phyloP scores from a whole-genome alignment of 1,140 invertebrate genomes.

The Amphibalanus amphitrite region DNA sequence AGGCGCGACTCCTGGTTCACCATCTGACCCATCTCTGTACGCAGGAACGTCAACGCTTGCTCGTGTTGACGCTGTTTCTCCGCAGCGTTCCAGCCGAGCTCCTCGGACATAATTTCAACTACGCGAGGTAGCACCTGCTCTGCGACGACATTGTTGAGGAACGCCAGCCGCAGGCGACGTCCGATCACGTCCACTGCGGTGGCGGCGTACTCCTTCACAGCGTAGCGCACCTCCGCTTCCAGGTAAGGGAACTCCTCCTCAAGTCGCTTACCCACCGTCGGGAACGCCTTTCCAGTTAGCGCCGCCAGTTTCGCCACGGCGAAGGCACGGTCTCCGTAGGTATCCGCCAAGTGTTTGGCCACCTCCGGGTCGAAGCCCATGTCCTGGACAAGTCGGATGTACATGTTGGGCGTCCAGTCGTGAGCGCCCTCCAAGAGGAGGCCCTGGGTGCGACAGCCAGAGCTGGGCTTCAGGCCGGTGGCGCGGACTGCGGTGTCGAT shows the following conservation, averaged over 20 bases:
- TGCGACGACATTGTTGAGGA: slow-evolving; percentile 54
- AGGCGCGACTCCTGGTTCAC: slow-evolving; percentile 70
- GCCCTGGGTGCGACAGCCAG: slow-evolving; percentile 63
- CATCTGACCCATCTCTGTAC: slow-evolving; percentile 90
- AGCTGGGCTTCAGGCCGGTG: slow-evolving; percentile 18
- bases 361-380: slow-evolving; percentile 78
- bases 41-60: slow-evolving; percentile 61
- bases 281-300: slow-evolving; percentile 72
- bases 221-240: slow-evolving; percentile 90
- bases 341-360: slow-evolving; percentile 86
- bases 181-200: slow-evolving; percentile 94
- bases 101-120: slow-evolving; percentile 89
- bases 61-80: slow-evolving; percentile 66
- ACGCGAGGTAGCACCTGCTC: slow-evolving; percentile 84
- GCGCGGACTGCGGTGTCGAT: slow-evolving; percentile 71
- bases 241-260: slow-evolving; percentile 98
- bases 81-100: slow-evolving; percentile 75
- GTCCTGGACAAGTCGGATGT: slow-evolving; percentile 84
- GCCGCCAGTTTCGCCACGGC: slow-evolving; percentile 90
- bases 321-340: slow-evolving; percentile 95
- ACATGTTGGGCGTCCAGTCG: slow-evolving; percentile 93
- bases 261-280: slow-evolving; percentile 69
- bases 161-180: slow-evolving; percentile 74
- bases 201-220: slow-evolving; percentile 81
- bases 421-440: slow-evolving; percentile 87